A percentile compares a stretch with the other conserved stretches of the same genome.
Conservation (phyloP, 1,140 invertebrate genomes). For the Cotesia typhae region DNA sequence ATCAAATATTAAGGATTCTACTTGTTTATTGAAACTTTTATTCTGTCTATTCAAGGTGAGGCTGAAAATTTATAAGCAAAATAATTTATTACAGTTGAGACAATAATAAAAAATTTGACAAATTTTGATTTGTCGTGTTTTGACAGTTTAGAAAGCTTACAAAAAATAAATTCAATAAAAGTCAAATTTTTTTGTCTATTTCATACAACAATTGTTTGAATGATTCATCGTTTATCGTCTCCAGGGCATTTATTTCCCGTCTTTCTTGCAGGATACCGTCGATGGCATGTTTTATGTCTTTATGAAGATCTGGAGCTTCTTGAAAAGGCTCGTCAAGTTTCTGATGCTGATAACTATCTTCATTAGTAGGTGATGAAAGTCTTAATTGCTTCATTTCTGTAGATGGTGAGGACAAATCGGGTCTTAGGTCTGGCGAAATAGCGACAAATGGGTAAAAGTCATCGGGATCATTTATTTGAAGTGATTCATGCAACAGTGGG, state of each 20-base stretch:
- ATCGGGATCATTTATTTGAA: constrained; percentile 45
- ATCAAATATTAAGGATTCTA: neutral
- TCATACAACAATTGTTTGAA: constrained; percentile 65
- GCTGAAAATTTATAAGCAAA: no score
- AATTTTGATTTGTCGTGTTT: no score
- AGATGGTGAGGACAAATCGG: constrained; percentile 56
- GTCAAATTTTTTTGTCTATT: constrained; percentile 48
- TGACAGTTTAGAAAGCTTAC: no score
- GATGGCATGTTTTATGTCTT: constrained; percentile 38
- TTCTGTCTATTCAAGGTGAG: no score
- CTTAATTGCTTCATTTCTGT: constrained; percentile 66
- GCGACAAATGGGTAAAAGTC: constrained; percentile 64
- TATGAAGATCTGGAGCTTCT: constrained; percentile 39
- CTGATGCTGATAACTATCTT: constrained; percentile 27
- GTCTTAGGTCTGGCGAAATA: constrained; percentile 57
- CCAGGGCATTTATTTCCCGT: constrained; percentile 45
- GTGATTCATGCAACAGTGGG: constrained; percentile 41
- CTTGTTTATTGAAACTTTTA: no score
- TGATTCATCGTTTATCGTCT: constrained; percentile 67
- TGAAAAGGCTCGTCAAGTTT: constrained; percentile 35
- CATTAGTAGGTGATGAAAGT: constrained; percentile 59
- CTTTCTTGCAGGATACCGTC: constrained; percentile 42
- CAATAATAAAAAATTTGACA: no score
- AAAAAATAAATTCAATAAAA: constrained; percentile 9
- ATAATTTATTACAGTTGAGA: no score